Percentiles rank a stretch among this genome's conserved stretches.
These are phyloP conservation scores for Aplysia californica DNA, from an alignment of 1,140 invertebrate species.

Conservation along the genomic window DNA sequence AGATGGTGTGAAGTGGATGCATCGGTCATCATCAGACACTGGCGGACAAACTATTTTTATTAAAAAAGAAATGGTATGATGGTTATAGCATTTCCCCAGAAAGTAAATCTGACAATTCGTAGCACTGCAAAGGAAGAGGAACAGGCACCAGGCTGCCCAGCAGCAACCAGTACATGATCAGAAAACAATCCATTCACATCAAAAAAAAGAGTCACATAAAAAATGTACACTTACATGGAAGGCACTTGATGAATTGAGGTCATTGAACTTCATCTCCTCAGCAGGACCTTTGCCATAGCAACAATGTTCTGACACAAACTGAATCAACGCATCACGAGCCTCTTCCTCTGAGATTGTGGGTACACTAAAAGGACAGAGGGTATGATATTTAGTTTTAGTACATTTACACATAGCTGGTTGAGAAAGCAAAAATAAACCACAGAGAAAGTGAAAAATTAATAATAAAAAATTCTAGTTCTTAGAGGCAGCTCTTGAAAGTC, in stretches of 20 bases:
- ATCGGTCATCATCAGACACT: too few relatives aligned
- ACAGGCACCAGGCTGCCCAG: too few relatives aligned
- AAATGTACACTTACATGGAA: conserved; percentile 72
- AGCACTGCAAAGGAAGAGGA: too few relatives aligned
- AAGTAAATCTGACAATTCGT: neutral
- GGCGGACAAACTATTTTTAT: too few relatives aligned
- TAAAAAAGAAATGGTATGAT: neutral
- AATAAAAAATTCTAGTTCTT: too few relatives aligned
- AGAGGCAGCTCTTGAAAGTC: too few relatives aligned
- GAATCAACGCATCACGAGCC: conserved; percentile 69
- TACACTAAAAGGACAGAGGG: conserved; percentile 41
- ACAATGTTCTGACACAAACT: conserved; percentile 70
- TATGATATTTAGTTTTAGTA: neutral
- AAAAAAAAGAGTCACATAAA: too few relatives aligned
- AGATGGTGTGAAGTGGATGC: too few relatives aligned
- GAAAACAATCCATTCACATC: too few relatives aligned
- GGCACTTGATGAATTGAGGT: conserved; percentile 70
- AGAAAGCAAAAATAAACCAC: conserved; percentile 7
- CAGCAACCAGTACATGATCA: too few relatives aligned
- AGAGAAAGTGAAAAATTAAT: too few relatives aligned
- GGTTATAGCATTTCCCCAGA: neutral
- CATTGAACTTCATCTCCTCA: conserved; percentile 69
- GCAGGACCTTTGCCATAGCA: conserved; percentile 72
- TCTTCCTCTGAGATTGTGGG: conserved; percentile 69
- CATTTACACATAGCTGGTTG: neutral